Base-by-base conservation (phyloP, 2,113 vertebrate genomes). In the Corythornis cristatus region DNA sequence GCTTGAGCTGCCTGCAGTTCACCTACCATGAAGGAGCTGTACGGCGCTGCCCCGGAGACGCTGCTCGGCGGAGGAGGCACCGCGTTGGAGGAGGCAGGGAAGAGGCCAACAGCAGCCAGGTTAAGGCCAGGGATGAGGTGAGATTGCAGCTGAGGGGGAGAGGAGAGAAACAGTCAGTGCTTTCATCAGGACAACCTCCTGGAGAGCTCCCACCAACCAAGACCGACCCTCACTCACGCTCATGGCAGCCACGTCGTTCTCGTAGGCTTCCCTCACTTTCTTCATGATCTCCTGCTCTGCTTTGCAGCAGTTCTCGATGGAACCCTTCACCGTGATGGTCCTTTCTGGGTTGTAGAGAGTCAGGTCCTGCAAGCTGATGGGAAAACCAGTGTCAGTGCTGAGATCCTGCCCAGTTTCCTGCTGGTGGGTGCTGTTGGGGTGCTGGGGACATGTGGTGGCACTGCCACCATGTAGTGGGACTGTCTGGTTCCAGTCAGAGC, bases 241-340 rank as follows among this genome's bases (percentile, higher is more conserved):
- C 99, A 99, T 99, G 57, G 99, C 99, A 0, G 99, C 99, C 23
- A 99, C 98, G n/a, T 99, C 99, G 2, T 99, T 99, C 95, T 99
- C 99, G 2, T 99, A 99, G 48, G 99, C 99, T 97, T 99, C 99
- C 10, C 99, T 95, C 82, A 99, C 98, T 97, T 99, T 99, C 98
- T 99, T 99, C 98, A 99, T 99, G 97, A 99, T 98, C 96, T 99
- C 99, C 93, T 98, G 98, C 97, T 99, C 99, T 0, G 99, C 99
- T 85, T 94, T 96, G 77, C 98, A 99, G 96, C 99, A 99, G 79
- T 98, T 98, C 74, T 99, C 99, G 0, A 99, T 98, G 22, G 97
- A 95, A 12, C 99, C 99, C 89, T 98, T 99, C 81, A 99, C 98
- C 0, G 99, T 99, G 97, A 99, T 99, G 83, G 99, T 99, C 93